Base-by-base conservation (phyloP, 2,113 vertebrate genomes). In the Pygoscelis antarcticus region DNA sequence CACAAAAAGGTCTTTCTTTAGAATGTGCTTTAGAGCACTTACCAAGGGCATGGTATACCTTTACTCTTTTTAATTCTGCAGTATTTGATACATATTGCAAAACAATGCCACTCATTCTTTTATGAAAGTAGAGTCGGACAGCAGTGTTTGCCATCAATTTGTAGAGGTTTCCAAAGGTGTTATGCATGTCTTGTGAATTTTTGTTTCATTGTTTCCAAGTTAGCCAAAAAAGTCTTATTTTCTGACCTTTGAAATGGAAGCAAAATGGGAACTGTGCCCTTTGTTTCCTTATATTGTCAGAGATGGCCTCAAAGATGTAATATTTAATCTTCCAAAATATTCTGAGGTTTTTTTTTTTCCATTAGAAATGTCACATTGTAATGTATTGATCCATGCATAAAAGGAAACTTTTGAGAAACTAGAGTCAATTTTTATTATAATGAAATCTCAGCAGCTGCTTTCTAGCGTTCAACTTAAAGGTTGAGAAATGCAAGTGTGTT, bases 281-380 rank as follows among this genome's bases (percentile, higher is more conserved):
- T 83, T 74, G 7, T 87, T 87, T 91, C 47, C 11, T 52, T 68
- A 22, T 19, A 4, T 66, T 87, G 54, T 66, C 60, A 60, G 40
- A 79, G 20, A 60, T 27, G 8, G 4, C 46, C 66, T 80, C 47
- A 71, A 95, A 87, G 27, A 75, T 5, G 0, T 38, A 89, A 57
- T 7, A 47, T 65, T 72, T 54, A 38, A 55, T 38, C 6, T 80
- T 87, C 25, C 2, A 44, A 76, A 89, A 83, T 77, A 82, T 58
- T 75, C 23, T 17, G 7, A 0, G 0, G 7, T 13, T n/a, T 11
- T 14, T 65, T 65, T 58, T 61, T 42, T 22, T 4, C 4, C 5
- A 19, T 80, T 87, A 62, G 9, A 81, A 69, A 47, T 47, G 2
- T 38, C 16, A 14, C n/a, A 8, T 16, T 38, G 4, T 29, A 76